A percentile compares a stretch with the other conserved stretches of the same genome.
These are phyloP conservation scores for Aepyceros melampus DNA, from an alignment of 2,113 vertebrate genomes.

Conservation along the genomic window DNA sequence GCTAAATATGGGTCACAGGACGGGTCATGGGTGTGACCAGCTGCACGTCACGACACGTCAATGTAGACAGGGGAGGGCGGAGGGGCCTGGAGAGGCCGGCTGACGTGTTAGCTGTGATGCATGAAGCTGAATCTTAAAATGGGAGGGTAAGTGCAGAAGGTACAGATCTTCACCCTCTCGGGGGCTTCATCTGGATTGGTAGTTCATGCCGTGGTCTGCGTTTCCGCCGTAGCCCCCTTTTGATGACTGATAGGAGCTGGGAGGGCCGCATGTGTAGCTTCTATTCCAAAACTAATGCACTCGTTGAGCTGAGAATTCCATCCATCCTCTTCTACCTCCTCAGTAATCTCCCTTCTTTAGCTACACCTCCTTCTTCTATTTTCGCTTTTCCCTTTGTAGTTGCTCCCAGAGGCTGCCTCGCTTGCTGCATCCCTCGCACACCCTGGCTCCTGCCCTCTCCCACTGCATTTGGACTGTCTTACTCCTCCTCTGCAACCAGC, in stretches of 20 bases:
- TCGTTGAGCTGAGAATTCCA: neutral
- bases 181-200: constrained; percentile 94
- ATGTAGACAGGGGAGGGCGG: constrained; percentile 59
- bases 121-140: constrained; percentile 70
- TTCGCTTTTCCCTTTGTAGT: neutral
- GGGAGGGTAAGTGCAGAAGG: constrained; percentile 67
- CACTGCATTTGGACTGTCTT: neutral
- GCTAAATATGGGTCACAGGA: constrained; percentile 76
- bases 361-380: neutral
- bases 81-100: constrained; percentile 13
- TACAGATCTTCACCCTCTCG: constrained; percentile 34
- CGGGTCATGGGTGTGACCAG: constrained; percentile 55
- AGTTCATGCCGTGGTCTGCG: constrained; percentile 88
- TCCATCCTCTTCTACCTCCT: neutral
- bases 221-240: constrained; percentile 84
- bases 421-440: neutral
- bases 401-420: neutral
- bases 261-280: constrained; percentile 72
- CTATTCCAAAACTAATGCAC: neutral
- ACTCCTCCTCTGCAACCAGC: neutral
- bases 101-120: constrained; percentile 73
- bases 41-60: constrained; percentile 74
- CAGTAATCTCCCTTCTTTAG: neutral
- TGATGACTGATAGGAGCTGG: constrained; percentile 81
- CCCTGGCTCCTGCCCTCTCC: neutral